These are phyloP conservation scores for Microcebus griseorufus DNA, from an alignment of 2,113 vertebrate genomes.

Conservation along the genomic window DNA sequence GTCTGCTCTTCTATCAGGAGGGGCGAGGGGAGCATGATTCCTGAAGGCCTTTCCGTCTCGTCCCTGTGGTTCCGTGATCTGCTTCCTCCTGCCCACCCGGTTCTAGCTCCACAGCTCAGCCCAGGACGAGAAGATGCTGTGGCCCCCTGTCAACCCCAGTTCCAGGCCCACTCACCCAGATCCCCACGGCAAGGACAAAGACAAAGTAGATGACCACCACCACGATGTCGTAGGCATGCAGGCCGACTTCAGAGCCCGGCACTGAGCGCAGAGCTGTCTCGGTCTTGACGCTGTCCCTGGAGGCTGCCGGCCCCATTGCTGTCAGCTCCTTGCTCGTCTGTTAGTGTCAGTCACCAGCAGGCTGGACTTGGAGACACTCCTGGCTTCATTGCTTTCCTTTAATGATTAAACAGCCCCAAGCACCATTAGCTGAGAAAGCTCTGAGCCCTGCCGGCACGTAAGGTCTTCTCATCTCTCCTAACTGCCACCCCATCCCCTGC, in stretches of 20 bases:
- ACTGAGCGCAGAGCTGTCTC: rapidly evolving
- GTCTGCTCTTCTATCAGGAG: background rate
- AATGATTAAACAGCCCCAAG: slow-evolving; percentile 85
- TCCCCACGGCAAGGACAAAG: slow-evolving; percentile 90
- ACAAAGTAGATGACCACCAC: slow-evolving; percentile 91
- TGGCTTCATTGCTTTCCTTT: slow-evolving; percentile 73
- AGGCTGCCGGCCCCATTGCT: slow-evolving; percentile 66
- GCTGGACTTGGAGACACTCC: slow-evolving; percentile 78
- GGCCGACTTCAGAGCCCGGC: background rate
- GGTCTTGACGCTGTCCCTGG: background rate
- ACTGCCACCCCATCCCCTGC: background rate
- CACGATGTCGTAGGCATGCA: slow-evolving; percentile 87
- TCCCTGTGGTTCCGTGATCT: background rate
- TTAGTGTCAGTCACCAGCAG: slow-evolving; percentile 29
- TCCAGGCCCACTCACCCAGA: slow-evolving; percentile 90
- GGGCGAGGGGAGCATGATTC: background rate
- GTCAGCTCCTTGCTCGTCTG: background rate
- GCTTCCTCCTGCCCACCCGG: background rate
- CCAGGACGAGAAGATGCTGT: background rate
- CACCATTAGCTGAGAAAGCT: background rate
- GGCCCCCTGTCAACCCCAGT: background rate
- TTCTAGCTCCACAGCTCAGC: rapidly evolving
- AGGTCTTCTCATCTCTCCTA: background rate
- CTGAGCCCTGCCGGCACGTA: background rate
- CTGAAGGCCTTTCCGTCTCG: background rate